Evolutionary conservation across 2,797 vertebrate species (phyloP), one percentile per base, ranked within the genome.

Genomic region (Muraenolepis orangiensis): DNA sequence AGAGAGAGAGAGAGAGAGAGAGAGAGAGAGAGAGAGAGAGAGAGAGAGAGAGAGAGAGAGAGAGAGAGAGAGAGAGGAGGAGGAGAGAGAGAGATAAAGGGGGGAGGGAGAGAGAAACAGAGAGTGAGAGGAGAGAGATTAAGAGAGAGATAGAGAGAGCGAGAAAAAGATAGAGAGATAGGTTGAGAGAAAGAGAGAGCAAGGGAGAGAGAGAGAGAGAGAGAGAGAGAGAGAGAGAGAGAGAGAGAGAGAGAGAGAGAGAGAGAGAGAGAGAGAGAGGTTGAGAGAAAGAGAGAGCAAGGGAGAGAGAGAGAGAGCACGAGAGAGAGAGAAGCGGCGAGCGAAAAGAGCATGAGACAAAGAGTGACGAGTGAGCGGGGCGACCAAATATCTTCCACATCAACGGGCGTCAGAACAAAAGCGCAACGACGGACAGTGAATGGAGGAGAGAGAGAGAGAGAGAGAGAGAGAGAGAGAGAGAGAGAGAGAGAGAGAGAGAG

Each of bases 321-420:
- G 85, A 84, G 80, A 30, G 26, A 11, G 29, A 69, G 51, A n/a
- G 82, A 89, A 89, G 84, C 82, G 82, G 78, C 84, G 81, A 84
- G 74, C 73, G 73, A 91, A 91, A 91, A 90, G 85, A 89, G 87
- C 87, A 88, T 90, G 86, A 88, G 86, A 89, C 87, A 90, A 87
- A 89, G 88, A 76, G 38, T 4, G 78, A 69, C 23, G 80, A 72
- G 82, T 23, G 70, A 84, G 78, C 80, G 85, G n/a, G n/a, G n/a
- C 80, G 85, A 87, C 88, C 87, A 86, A 89, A 88, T 74, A 84
- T 70, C 80, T 76, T 86, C 80, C 81, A 79, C 80, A 84, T 82
- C 76, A 78, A 80, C 79, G 32, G 1, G 71, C 70, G 71, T 74
- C 23, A 73, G 89, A 88, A 91, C 80, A 90, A 87, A 86, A 78